phyloP scores from a whole-genome alignment of 2,113 vertebrate genomes.

The Poecilia latipinna region DNA sequence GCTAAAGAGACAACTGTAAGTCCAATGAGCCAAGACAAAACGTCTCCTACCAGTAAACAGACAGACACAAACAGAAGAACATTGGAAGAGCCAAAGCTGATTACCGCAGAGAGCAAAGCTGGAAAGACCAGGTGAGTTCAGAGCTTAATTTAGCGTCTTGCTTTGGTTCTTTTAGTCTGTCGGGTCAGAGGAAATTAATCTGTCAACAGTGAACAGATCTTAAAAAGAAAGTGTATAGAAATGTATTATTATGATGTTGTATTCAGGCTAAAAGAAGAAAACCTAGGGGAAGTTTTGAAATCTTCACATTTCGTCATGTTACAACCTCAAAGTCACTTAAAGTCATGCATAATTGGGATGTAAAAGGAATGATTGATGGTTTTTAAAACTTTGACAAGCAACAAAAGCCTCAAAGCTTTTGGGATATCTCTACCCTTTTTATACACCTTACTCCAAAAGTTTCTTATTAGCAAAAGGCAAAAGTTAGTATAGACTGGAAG shows the following conservation, averaged over 20 bases:
- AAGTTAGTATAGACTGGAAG: not conserved
- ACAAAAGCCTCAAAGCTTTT: not conserved
- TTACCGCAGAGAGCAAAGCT: slow-evolving; percentile 30
- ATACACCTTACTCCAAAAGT: not conserved
- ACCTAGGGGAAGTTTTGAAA: not conserved
- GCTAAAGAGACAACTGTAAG: slow-evolving; percentile 28
- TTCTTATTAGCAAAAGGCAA: not conserved
- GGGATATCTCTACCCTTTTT: not conserved
- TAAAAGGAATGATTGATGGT: not conserved
- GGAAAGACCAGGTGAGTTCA: slow-evolving; percentile 63
- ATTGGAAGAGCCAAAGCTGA: slow-evolving; percentile 31
- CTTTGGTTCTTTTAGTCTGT: slow-evolving; percentile 13
- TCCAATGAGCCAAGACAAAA: slow-evolving; percentile 15
- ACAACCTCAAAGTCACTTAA: not conserved
- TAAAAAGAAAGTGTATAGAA: not conserved
- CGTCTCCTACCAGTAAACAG: slow-evolving; percentile 23
- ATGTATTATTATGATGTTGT: not conserved
- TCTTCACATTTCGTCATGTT: not conserved
- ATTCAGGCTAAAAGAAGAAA: not conserved
- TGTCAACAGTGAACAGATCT: not conserved
- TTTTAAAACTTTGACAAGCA: not conserved
- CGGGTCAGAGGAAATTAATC: slow-evolving; percentile 4
- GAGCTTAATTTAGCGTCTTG: not conserved
- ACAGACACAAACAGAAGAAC: slow-evolving; percentile 39
- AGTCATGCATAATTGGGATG: not conserved